Evolutionary conservation across 2,797 vertebrate genomes (phyloP).

Genomic region (Sebastiscus tertius): DNA sequence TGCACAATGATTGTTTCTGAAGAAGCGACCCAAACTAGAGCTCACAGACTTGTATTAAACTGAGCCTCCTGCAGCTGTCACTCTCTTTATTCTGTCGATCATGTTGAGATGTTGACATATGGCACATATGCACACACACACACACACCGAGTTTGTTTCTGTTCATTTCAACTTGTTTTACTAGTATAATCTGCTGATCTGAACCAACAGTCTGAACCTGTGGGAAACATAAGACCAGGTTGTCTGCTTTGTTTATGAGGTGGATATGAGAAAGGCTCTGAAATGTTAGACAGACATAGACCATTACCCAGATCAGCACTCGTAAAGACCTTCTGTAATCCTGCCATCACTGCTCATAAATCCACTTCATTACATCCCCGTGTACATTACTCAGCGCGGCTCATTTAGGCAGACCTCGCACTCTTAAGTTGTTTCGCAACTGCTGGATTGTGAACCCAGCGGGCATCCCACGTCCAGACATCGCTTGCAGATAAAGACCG

Average conservation of each 20-base stretch:
- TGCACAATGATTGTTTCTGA: constrained; percentile 8
- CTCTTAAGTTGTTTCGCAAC: constrained; percentile 37
- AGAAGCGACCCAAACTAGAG: not conserved
- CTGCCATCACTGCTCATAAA: constrained; percentile 76
- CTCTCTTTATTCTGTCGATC: constrained; percentile 25
- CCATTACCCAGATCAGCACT: constrained; percentile 78
- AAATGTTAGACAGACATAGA: constrained; percentile 75
- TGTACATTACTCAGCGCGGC: constrained; percentile 54
- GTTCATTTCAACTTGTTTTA: constrained; percentile 24
- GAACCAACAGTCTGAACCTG: constrained; percentile 29
- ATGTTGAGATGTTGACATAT: constrained; percentile 34
- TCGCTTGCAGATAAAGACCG: constrained; percentile 12
- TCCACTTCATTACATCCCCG: constrained; percentile 71
- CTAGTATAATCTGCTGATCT: constrained; percentile 15
- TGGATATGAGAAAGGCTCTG: constrained; percentile 69
- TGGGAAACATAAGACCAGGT: constrained; percentile 45
- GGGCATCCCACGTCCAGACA: constrained; percentile 9
- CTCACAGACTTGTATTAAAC: constrained; percentile 1
- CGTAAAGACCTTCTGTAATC: constrained; percentile 76
- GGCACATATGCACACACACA: not conserved
- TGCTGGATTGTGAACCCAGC: constrained; percentile 14
- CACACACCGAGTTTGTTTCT: not conserved
- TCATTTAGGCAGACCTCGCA: constrained; percentile 60
- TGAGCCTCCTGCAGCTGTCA: constrained; percentile 42
- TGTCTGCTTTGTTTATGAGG: constrained; percentile 66